phyloP scores from a whole-genome alignment of 1,140 invertebrate genomes.

The Solenopsis invicta region DNA sequence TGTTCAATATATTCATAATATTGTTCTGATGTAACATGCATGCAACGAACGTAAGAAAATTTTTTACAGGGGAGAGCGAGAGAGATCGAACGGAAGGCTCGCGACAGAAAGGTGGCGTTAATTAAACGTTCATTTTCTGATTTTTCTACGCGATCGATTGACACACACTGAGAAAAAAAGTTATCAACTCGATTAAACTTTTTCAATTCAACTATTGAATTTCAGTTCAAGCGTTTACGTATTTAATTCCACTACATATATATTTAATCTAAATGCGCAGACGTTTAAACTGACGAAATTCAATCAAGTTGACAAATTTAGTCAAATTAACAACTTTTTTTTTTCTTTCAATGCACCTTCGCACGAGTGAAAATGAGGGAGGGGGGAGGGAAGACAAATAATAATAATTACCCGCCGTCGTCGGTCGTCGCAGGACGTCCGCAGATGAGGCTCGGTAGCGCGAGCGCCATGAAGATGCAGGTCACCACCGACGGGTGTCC shows the following conservation, averaged over 20 bases:
- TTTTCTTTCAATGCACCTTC: no score
- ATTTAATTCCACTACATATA: no score
- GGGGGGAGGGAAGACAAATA: no score
- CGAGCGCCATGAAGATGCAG: conserved; percentile 10
- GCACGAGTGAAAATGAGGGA: background rate
- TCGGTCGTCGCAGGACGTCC: conserved; percentile 24
- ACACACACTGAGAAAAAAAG: no score
- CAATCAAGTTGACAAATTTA: no score
- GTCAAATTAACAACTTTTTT: no score
- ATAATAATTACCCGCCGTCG: background rate
- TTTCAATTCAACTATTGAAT: no score
- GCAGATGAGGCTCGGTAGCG: background rate
- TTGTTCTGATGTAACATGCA: conserved; percentile 39
- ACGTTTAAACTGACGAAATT: no score
- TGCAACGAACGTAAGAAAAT: conserved; percentile 2
- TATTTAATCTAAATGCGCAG: no score
- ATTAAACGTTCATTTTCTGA: background rate
- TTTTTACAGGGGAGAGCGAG: background rate
- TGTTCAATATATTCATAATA: conserved; percentile 3
- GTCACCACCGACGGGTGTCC: background rate
- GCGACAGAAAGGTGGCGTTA: background rate
- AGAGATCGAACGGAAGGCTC: background rate
- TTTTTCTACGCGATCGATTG: background rate
- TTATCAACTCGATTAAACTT: no score
- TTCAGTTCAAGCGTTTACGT: no score